These are phyloP conservation scores for Dromas ardeola DNA, from an alignment of 2,113 vertebrate species.

Conservation along the genomic window DNA sequence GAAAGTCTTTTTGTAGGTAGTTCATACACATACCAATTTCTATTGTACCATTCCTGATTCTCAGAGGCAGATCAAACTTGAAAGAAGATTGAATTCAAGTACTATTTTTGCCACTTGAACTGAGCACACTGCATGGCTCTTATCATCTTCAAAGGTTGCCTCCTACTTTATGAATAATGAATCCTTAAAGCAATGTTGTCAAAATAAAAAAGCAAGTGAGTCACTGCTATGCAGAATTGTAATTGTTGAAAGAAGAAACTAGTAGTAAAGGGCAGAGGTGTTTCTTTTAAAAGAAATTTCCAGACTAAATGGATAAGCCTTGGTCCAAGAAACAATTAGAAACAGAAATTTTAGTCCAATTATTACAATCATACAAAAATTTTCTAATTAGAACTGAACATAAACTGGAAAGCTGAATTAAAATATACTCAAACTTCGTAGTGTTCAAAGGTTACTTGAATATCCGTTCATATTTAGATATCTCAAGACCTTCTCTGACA, in stretches of 20 bases:
- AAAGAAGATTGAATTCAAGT: constrained; percentile 35
- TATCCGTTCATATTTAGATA: neutral
- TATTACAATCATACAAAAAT: neutral
- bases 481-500: neutral
- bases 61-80: constrained; percentile 40
- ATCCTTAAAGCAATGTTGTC: constrained; percentile 46
- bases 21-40: constrained; percentile 25
- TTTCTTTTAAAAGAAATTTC: neutral
- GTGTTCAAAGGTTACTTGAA: neutral
- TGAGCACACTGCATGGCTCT: neutral
- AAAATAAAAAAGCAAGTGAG: constrained; percentile 38
- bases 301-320: neutral
- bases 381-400: neutral
- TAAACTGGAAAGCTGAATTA: neutral
- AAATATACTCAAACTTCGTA: neutral
- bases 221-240: neutral
- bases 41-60: neutral
- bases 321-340: neutral
- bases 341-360: neutral
- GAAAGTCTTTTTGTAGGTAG: constrained; percentile 3
- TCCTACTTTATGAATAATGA: constrained; percentile 43
- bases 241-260: neutral
- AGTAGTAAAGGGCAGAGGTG: neutral
- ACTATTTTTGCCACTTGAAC: constrained; percentile 34
- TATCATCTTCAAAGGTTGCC: constrained; percentile 55